Base-by-base conservation (phyloP, 2,888 invertebrate species). In the Ophion costatus region DNA sequence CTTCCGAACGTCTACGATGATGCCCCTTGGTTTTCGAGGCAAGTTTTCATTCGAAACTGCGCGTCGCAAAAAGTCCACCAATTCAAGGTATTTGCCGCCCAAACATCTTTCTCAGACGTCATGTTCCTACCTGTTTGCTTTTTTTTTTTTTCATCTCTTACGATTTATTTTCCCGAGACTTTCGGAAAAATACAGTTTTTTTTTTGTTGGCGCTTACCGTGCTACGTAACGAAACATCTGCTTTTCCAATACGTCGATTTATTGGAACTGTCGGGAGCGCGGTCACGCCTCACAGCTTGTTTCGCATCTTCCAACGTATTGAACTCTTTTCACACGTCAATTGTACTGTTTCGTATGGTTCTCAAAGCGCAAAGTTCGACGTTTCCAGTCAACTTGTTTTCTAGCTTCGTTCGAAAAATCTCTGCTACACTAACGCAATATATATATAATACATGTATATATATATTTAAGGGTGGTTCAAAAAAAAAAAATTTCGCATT, bases 311-410 rank as follows among this genome's bases (percentile, higher is more conserved):
- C 59, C n/a, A 59, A 45, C 67, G 73, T 71, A 84, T 81, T 78
- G 76, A 80, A 77, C 80, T 74, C 74, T 74, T 67, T 74, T 74
- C 67, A 81, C 81, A 84, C 74, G 81, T 84, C 84, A 74, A 84
- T 80, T 57, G 76, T 63, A 20, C 71, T 56, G 71, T 56, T 77
- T 61, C 76, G 74, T 24, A 51, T 17, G 51, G 17, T 69, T 69
- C 42, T 24, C 59, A 29, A 51, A 42, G 66, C 67, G 56, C 29
- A 66, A 38, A n/a, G 67, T 45, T 77, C 69, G 77, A 59, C 77
- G 59, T 81, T 84, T 84, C 51, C 80, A 77, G 83, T 80, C 73
- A 29, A 63, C 42, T 77, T 77, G 59, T 67, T 71, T 61, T 51
- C 51, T 51, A 51, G 51, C 51, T 67, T 61, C 61, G 11, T 56